Evolutionary conservation across 1,140 invertebrate species (phyloP).

Genomic region (Drosophila watanabei): DNA sequence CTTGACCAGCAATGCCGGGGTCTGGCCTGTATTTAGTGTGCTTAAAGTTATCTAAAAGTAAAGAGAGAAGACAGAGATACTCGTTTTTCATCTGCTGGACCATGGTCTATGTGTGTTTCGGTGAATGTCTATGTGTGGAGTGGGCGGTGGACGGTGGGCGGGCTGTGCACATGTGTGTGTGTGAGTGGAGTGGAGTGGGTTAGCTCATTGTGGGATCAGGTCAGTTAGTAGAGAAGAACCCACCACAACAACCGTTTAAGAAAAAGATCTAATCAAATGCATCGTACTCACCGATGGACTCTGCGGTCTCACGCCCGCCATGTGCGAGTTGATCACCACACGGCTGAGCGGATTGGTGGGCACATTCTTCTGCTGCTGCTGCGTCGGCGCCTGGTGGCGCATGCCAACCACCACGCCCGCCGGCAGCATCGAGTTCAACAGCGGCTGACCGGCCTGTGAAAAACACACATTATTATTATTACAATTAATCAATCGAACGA

Average conservation of each 20-base stretch:
- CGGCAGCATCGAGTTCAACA: conserved; percentile 87
- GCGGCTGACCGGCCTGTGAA: conserved; percentile 76
- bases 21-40: conserved; percentile 93
- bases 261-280: background rate
- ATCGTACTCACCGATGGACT: conserved; percentile 90
- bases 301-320: conserved; percentile 92
- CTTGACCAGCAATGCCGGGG: conserved; percentile 93
- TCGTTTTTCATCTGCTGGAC: conserved; percentile 37
- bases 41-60: conserved; percentile 92
- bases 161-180: conserved; percentile 21
- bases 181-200: conserved; percentile 1
- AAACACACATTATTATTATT: conserved; percentile 7
- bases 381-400: conserved; percentile 88
- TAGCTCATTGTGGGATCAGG: conserved; percentile 34
- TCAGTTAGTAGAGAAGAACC: conserved; percentile 67
- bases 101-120: conserved; percentile 20
- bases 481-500: conserved; percentile 8
- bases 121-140: conserved; percentile 23
- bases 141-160: background rate
- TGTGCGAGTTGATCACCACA: conserved; percentile 92
- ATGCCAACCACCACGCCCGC: conserved; percentile 95
- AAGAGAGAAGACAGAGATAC: conserved; percentile 56
- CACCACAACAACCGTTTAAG: conserved; percentile 59
- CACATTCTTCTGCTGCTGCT: conserved; percentile 90
- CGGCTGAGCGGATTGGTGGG: conserved; percentile 89